Conservation (phyloP, 2,888 invertebrate species). For the Hemithea aestivaria region DNA sequence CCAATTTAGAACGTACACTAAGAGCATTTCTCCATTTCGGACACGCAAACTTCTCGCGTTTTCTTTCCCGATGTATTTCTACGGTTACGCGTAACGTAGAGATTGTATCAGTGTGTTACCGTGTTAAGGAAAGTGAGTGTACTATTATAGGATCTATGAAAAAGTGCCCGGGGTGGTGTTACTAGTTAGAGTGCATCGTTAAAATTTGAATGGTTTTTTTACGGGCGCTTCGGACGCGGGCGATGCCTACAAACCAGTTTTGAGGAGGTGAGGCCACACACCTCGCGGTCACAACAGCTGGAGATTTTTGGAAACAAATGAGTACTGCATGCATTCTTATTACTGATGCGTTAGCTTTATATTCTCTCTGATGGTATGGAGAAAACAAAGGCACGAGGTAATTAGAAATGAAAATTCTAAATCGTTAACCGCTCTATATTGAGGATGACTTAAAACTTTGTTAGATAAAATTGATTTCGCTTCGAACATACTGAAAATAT, state of each 20-base stretch:
- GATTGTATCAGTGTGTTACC: conserved; percentile 56
- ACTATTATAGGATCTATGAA: conserved; percentile 49
- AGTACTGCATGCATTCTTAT: background rate
- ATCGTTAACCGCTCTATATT: too few relatives aligned
- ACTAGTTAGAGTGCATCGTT: conserved; percentile 50
- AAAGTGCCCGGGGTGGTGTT: conserved; percentile 24
- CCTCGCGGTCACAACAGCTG: conserved; percentile 28
- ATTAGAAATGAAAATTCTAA: too few relatives aligned
- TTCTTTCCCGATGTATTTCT: too few relatives aligned
- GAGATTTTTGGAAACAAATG: conserved; percentile 28
- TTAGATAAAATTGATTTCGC: too few relatives aligned
- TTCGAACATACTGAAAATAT: too few relatives aligned
- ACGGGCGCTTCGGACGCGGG: conserved; percentile 34
- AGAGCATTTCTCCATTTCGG: too few relatives aligned
- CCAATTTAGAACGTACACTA: too few relatives aligned
- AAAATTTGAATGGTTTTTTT: conserved; percentile 64
- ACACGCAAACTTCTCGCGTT: too few relatives aligned
- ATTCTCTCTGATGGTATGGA: too few relatives aligned
- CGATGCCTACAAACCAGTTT: conserved; percentile 57
- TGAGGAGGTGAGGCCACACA: conserved; percentile 49
- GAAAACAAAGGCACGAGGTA: too few relatives aligned
- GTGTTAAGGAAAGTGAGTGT: conserved; percentile 62
- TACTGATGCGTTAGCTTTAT: too few relatives aligned
- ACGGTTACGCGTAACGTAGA: conserved; percentile 39
- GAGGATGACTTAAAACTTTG: too few relatives aligned